These are phyloP conservation scores for Horisme vitalbata DNA, from an alignment of 2,888 invertebrate species.

Conservation along the genomic window DNA sequence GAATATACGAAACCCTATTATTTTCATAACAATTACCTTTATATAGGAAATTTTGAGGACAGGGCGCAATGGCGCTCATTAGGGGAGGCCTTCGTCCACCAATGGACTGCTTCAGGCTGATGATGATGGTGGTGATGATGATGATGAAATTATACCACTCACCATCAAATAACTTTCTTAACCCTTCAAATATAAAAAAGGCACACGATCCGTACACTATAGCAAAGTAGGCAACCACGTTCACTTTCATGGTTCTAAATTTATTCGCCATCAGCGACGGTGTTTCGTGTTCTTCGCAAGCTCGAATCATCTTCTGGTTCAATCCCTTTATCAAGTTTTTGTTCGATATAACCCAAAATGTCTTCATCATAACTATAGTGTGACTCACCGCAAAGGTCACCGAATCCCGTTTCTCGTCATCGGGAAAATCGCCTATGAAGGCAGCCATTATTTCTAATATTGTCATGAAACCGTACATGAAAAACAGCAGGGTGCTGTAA, in stretches of 20 bases:
- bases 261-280: slow-evolving; percentile 51
- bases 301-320: slow-evolving; percentile 54
- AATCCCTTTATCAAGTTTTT: slow-evolving; percentile 55
- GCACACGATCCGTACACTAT: slow-evolving; percentile 54
- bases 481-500: slow-evolving; percentile 46
- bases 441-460: slow-evolving; percentile 67
- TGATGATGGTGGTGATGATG: too few species aligned
- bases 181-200: slow-evolving; percentile 64
- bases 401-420: slow-evolving; percentile 66
- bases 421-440: slow-evolving; percentile 58
- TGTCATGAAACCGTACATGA: slow-evolving; percentile 58
- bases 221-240: slow-evolving; percentile 52
- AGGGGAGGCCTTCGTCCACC: too few species aligned
- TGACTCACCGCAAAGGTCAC: slow-evolving; percentile 68
- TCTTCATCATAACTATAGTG: slow-evolving; percentile 64
- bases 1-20: too few species aligned
- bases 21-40: too few species aligned
- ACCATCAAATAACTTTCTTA: slow-evolving; percentile 59
- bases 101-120: too few species aligned
- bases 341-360: slow-evolving; percentile 54
- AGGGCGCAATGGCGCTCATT: too few species aligned
- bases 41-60: too few species aligned
- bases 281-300: slow-evolving; percentile 59
- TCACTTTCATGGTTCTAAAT: slow-evolving; percentile 62
- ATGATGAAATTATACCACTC: slow-evolving; percentile 21